These are phyloP conservation scores for Chelonia mydas DNA, from an alignment of 2,797 vertebrate species.

Conservation along the genomic window DNA sequence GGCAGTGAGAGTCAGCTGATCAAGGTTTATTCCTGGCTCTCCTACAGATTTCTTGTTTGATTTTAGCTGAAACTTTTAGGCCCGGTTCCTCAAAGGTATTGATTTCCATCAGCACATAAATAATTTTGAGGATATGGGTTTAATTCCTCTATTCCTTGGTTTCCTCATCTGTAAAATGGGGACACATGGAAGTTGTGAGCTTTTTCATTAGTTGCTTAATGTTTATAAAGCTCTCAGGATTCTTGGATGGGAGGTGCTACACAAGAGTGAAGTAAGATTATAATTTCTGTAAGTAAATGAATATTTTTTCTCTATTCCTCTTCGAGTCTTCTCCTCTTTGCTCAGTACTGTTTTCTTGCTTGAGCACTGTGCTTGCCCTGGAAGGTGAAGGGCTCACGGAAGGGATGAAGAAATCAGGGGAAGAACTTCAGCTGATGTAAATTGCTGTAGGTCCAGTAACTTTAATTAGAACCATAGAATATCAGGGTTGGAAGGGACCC, in stretches of 20 bases:
- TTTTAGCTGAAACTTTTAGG: not conserved
- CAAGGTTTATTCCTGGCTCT: not conserved
- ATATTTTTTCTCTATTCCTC: not conserved
- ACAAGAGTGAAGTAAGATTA: not conserved
- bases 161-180: not conserved
- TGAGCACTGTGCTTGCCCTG: not conserved
- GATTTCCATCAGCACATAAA: not conserved
- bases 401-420: not conserved
- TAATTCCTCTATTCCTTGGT: not conserved
- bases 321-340: not conserved
- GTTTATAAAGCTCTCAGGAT: not conserved
- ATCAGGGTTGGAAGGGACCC: too few species aligned
- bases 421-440: not conserved
- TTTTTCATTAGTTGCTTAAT: not conserved
- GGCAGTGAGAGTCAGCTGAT: not conserved
- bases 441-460: not conserved
- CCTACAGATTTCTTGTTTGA: not conserved
- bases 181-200: not conserved
- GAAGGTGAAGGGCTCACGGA: not conserved
- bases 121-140: not conserved
- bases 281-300: not conserved
- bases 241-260: not conserved
- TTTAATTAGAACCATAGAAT: constrained; percentile 11
- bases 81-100: not conserved
- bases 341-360: not conserved